Conservation (phyloP, 2,888 invertebrate genomes). For the Synergus japonicus region DNA sequence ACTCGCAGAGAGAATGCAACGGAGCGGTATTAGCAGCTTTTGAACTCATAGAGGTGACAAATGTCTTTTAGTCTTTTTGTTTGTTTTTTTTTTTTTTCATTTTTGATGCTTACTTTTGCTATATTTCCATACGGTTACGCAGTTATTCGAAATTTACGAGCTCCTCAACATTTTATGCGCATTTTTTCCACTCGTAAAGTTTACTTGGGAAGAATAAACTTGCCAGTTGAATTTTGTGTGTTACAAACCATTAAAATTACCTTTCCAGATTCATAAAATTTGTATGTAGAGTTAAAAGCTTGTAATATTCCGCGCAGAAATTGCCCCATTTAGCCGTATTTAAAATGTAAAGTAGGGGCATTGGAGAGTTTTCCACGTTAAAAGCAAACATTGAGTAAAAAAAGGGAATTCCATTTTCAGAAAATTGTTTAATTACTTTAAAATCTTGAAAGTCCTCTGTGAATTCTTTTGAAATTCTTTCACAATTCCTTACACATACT, state of each 20-base stretch:
- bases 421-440: too few relatives aligned
- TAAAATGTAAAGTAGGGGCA: too few relatives aligned
- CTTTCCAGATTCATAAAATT: background rate
- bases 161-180: background rate
- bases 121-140: background rate
- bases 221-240: background rate
- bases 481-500: too few relatives aligned
- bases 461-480: too few relatives aligned
- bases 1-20: conserved; percentile 69
- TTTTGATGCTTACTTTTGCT: background rate
- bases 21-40: conserved; percentile 78
- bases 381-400: too few relatives aligned
- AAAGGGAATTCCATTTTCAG: too few relatives aligned
- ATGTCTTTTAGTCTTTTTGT: conserved; percentile 2
- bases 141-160: conserved; percentile 39
- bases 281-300: too few relatives aligned
- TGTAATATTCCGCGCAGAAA: too few relatives aligned
- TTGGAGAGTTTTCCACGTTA: too few relatives aligned
- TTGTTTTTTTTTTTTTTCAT: background rate
- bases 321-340: too few relatives aligned
- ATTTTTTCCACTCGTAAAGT: background rate
- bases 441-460: too few relatives aligned
- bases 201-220: too few relatives aligned
- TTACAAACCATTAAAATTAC: background rate
- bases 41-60: conserved; percentile 78